phyloP scores from a whole-genome alignment of 2,888 invertebrate species.

The Aelia acuminata region DNA sequence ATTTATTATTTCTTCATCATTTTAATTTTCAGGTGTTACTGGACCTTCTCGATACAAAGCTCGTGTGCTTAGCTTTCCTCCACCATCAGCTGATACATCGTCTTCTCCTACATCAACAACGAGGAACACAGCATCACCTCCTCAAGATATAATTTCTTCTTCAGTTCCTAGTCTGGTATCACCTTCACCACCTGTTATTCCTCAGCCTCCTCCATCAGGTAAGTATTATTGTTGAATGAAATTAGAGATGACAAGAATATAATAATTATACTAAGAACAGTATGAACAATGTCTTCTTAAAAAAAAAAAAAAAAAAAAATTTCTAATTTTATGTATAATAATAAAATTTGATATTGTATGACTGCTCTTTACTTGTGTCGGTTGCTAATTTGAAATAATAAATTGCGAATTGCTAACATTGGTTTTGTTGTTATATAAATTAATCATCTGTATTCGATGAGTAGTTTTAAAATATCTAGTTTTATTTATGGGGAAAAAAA shows the following conservation, averaged over 20 bases:
- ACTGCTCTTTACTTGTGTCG: not conserved
- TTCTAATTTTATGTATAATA: too few species aligned
- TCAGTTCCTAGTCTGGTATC: conserved; percentile 45
- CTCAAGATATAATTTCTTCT: conserved; percentile 54
- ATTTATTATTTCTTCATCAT: not conserved
- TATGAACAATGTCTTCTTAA: not conserved
- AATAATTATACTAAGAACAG: not conserved
- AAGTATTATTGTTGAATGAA: not conserved
- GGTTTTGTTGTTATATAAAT: not conserved
- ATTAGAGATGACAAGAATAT: too few species aligned
- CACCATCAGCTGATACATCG: conserved; percentile 42
- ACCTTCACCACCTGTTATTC: conserved; percentile 9
- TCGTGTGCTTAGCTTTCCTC: conserved; percentile 62
- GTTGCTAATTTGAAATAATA: not conserved
- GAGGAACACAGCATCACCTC: conserved; percentile 46
- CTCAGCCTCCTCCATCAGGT: conserved; percentile 53
- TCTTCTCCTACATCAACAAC: conserved; percentile 57
- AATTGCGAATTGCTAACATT: not conserved
- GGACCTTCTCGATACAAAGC: conserved; percentile 65
- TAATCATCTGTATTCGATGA: too few species aligned
- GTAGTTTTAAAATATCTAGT: too few species aligned
- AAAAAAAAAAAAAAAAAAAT: too few species aligned
- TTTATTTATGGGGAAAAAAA: too few species aligned
- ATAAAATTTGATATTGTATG: too few species aligned
- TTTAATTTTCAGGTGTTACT: conserved; percentile 61